A percentile compares a stretch with the other conserved stretches of the same genome.
phyloP scores from a whole-genome alignment of 2,888 invertebrate genomes.

The Eutolmus rufibarbis region DNA sequence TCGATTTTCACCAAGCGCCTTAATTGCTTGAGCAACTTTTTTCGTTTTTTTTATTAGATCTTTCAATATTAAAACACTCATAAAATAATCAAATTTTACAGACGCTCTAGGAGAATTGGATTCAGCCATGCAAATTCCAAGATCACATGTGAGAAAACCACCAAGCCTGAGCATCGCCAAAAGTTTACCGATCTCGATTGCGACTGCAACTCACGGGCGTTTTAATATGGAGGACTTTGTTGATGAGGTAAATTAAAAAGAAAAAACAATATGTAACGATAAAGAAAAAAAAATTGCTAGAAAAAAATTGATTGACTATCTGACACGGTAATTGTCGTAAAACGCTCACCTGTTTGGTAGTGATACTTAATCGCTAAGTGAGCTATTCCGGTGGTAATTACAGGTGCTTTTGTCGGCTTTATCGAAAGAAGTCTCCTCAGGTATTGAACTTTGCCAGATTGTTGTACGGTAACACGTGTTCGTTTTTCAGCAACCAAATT shows the following conservation, averaged over 20 bases:
- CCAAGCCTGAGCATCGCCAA: constrained; percentile 67
- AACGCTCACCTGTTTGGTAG: neutral
- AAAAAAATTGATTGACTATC: neutral
- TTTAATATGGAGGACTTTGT: constrained; percentile 50
- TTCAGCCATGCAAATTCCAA: constrained; percentile 56
- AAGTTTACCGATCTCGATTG: constrained; percentile 82
- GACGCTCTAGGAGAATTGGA: constrained; percentile 60
- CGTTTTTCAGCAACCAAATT: neutral
- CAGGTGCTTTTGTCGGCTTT: neutral
- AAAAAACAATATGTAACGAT: neutral
- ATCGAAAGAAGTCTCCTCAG: neutral
- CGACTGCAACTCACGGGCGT: constrained; percentile 55
- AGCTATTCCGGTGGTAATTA: neutral
- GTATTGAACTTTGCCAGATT: neutral
- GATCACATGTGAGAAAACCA: constrained; percentile 41
- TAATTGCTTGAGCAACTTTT: neutral
- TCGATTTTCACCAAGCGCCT: neutral
- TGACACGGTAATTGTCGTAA: neutral
- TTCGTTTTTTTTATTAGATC: neutral
- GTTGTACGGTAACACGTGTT: neutral
- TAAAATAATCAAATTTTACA: constrained; percentile 42
- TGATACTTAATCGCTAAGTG: neutral
- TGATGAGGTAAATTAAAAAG: constrained; percentile 55
- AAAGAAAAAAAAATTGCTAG: neutral
- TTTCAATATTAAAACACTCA: neutral